phyloP scores from a whole-genome alignment of 2,113 vertebrate species.

The Opisthocomus hoazin region DNA sequence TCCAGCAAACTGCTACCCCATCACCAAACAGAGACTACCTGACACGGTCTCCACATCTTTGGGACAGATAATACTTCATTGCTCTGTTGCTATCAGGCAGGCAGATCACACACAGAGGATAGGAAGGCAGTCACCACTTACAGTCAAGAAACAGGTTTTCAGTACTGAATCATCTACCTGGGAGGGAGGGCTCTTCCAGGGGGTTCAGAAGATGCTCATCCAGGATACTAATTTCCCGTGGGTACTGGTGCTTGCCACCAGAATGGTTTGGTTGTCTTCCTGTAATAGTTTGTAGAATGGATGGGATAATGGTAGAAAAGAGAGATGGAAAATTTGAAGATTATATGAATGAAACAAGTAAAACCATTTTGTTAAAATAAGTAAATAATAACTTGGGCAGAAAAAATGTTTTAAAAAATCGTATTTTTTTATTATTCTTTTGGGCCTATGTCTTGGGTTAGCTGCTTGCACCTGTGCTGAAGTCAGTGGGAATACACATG shows the following conservation, averaged over 20 bases:
- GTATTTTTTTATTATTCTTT: neutral
- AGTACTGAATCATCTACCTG: slow-evolving; percentile 67
- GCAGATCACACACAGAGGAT: neutral
- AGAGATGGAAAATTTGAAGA: neutral
- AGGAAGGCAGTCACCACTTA: neutral
- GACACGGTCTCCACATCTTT: neutral
- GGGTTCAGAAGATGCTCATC: slow-evolving; percentile 73
- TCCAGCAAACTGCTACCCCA: neutral
- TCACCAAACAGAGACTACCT: neutral
- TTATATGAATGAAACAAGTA: neutral
- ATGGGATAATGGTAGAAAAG: neutral
- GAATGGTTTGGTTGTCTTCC: slow-evolving; percentile 41
- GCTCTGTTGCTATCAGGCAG: neutral
- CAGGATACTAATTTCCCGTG: slow-evolving; percentile 18
- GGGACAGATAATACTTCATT: neutral
- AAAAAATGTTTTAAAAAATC: neutral
- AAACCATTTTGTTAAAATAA: neutral
- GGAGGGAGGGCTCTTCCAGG: slow-evolving; percentile 78
- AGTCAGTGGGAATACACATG: neutral
- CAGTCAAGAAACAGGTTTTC: neutral
- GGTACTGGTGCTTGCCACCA: slow-evolving; percentile 46
- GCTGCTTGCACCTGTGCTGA: neutral
- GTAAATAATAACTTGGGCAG: neutral
- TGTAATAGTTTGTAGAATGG: neutral
- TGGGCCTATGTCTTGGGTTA: neutral